phyloP scores from a whole-genome alignment of 2,888 invertebrate genomes.

The Oligia fasciuncula region DNA sequence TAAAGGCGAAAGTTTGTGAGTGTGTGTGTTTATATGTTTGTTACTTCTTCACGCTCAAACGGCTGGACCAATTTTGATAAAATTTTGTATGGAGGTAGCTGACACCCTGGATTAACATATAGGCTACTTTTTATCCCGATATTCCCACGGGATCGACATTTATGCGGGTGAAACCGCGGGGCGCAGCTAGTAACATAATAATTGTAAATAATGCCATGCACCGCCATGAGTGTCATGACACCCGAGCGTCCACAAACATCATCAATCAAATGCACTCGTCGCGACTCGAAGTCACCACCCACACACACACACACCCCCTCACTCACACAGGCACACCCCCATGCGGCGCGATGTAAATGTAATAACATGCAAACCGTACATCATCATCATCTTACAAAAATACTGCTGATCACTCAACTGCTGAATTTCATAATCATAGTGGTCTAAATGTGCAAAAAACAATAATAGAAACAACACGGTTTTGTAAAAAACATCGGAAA shows the following conservation, averaged over 20 bases:
- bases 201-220: constrained; percentile 28
- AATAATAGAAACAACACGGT: not conserved
- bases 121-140: too few relatives aligned
- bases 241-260: constrained; percentile 49
- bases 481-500: constrained; percentile 5
- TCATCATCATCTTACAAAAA: constrained; percentile 9
- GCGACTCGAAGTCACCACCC: not conserved
- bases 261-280: constrained; percentile 58
- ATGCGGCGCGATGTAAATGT: not conserved
- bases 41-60: too few relatives aligned
- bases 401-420: not conserved
- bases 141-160: too few relatives aligned
- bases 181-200: too few relatives aligned
- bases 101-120: too few relatives aligned
- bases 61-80: too few relatives aligned
- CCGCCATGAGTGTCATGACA: constrained; percentile 19
- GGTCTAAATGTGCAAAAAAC: not conserved
- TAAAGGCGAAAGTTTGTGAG: too few relatives aligned
- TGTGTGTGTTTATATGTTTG: too few relatives aligned
- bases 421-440: not conserved
- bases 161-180: too few relatives aligned
- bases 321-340: not conserved
- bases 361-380: not conserved
- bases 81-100: too few relatives aligned
- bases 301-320: not conserved